Conservation (phyloP, 2,797 vertebrate species). For the Neomorphus geoffroyi region DNA sequence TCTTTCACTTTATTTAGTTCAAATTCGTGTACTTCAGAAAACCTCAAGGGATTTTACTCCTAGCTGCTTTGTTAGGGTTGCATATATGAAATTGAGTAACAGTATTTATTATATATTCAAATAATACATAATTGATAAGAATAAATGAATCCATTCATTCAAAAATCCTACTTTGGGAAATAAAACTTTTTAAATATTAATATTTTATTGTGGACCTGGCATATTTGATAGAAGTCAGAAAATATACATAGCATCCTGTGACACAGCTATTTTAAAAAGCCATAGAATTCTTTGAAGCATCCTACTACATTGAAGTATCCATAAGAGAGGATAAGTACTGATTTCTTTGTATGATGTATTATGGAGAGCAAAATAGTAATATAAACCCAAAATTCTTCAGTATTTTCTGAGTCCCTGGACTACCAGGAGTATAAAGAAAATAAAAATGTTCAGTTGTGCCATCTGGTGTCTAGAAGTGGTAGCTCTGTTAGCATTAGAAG, state of each 20-base stretch:
- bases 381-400: neutral
- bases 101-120: neutral
- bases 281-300: neutral
- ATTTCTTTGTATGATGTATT: neutral
- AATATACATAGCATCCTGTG: neutral
- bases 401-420: neutral
- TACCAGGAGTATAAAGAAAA: neutral
- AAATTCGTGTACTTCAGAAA: neutral
- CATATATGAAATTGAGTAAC: neutral
- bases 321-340: neutral
- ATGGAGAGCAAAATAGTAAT: neutral
- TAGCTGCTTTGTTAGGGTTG: neutral
- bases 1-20: neutral
- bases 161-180: neutral
- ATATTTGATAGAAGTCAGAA: neutral
- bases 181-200: neutral
- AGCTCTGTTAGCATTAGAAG: neutral
- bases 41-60: neutral
- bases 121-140: neutral
- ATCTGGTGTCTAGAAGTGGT: conserved; percentile 36
- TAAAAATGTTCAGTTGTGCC: neutral
- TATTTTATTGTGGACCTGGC: neutral
- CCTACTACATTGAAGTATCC: neutral
- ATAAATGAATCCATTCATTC: neutral
- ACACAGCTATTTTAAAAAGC: neutral